Conservation (phyloP, 2,888 invertebrate species). For the Glaucopsyche alexis region DNA sequence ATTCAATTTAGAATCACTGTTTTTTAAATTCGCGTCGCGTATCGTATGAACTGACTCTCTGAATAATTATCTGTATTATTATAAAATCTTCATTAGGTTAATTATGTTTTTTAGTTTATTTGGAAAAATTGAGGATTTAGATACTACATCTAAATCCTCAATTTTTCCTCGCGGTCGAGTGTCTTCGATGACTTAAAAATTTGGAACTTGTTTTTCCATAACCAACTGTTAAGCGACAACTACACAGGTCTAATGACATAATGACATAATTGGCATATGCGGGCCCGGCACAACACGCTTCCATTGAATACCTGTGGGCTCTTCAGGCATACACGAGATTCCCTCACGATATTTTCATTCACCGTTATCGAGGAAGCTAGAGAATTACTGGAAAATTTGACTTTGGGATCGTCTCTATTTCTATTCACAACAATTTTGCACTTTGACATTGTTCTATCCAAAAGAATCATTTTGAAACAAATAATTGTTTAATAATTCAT, state of each 20-base stretch:
- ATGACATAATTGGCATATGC: constrained; percentile 24
- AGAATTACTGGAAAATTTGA: background rate
- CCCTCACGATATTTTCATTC: constrained; percentile 27
- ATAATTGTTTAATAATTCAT: no score
- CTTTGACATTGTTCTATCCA: background rate
- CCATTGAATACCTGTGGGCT: constrained; percentile 10
- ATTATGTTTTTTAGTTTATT: no score
- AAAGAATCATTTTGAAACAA: background rate
- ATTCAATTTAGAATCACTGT: no score
- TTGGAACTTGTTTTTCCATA: background rate
- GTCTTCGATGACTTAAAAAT: background rate
- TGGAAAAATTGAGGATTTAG: no score
- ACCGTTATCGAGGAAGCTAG: constrained; percentile 14
- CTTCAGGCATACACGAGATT: constrained; percentile 14
- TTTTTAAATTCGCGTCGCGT: no score
- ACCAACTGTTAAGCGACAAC: background rate
- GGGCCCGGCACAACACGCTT: constrained; percentile 1
- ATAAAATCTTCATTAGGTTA: no score
- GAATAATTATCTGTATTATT: no score
- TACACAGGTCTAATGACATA: background rate
- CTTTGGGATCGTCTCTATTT: background rate
- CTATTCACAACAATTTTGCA: background rate
- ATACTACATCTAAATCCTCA: no score
- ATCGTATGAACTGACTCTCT: no score
- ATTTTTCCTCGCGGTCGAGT: no score